Conservation (phyloP, 2,113 vertebrate species). For the Mesoclemmys tuberculata region DNA sequence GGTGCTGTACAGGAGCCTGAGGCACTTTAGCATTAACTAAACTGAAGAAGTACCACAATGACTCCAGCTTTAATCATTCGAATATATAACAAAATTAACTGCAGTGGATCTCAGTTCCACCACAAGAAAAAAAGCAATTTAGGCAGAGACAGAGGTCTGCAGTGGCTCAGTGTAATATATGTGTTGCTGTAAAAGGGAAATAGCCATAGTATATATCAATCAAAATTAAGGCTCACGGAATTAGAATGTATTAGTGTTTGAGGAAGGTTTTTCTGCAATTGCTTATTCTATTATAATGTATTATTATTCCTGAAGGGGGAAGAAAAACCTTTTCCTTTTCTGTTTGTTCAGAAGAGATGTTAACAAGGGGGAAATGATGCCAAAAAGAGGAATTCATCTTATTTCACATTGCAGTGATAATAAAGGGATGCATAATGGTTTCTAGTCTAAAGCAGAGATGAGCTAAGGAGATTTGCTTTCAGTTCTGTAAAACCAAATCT, state of each 20-base stretch:
- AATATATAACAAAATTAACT: slow-evolving; percentile 30
- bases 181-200: neutral
- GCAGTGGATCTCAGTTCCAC: neutral
- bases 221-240: neutral
- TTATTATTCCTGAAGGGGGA: neutral
- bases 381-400: neutral
- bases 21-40: slow-evolving; percentile 36
- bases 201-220: neutral
- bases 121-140: neutral
- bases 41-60: slow-evolving; percentile 15
- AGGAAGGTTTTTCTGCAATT: neutral
- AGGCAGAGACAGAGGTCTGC: neutral
- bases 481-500: neutral
- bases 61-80: slow-evolving; percentile 14
- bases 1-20: neutral
- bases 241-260: neutral
- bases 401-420: neutral
- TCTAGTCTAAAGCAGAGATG: neutral
- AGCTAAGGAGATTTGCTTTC: neutral
- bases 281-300: neutral
- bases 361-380: rapidly evolving
- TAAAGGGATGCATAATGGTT: neutral
- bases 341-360: neutral
- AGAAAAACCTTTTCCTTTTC: neutral
- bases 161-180: neutral